phyloP scores from a whole-genome alignment of 2,888 invertebrate species.

The Zaprionus obscuricornis region DNA sequence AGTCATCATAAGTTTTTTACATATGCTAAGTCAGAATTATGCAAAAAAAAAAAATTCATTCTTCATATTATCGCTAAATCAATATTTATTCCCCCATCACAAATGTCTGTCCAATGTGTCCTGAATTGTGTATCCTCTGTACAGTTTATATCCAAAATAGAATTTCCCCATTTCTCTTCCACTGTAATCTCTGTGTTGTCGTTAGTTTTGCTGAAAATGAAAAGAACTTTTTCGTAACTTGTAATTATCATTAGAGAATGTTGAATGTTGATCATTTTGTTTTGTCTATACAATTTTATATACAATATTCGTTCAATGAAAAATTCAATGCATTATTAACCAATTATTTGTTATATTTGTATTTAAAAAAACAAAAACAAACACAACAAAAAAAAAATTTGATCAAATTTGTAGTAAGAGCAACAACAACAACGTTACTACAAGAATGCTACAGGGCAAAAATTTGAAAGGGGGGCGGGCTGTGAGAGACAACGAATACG shows the following conservation, averaged over 20 bases:
- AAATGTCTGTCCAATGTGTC: slow-evolving; percentile 27
- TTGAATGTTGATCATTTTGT: too few relatives aligned
- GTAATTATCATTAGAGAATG: slow-evolving; percentile 68
- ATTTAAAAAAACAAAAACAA: slow-evolving; percentile 29
- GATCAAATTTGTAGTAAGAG: slow-evolving; percentile 34
- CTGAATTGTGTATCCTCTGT: slow-evolving; percentile 22
- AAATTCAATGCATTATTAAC: slow-evolving; percentile 61
- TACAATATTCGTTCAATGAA: slow-evolving; percentile 23
- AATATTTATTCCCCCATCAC: slow-evolving; percentile 5
- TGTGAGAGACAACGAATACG: too few relatives aligned
- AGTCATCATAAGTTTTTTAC: slow-evolving; percentile 40
- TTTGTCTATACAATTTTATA: slow-evolving; percentile 38
- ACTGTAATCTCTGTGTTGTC: slow-evolving; percentile 29
- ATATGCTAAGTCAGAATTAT: slow-evolving; percentile 40
- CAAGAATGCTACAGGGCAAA: too few relatives aligned
- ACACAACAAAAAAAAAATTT: too few relatives aligned
- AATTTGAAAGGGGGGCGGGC: too few relatives aligned
- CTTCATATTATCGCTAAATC: slow-evolving; percentile 54
- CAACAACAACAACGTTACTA: too few relatives aligned
- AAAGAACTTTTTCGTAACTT: slow-evolving; percentile 46
- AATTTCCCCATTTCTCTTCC: slow-evolving; percentile 24
- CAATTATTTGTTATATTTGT: slow-evolving; percentile 64
- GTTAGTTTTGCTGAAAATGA: slow-evolving; percentile 20
- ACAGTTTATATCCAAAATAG: too few relatives aligned
- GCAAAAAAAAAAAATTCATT: slow-evolving; percentile 48